phyloP scores from a whole-genome alignment of 1,140 invertebrate genomes.

The Heterodera schachtii region DNA sequence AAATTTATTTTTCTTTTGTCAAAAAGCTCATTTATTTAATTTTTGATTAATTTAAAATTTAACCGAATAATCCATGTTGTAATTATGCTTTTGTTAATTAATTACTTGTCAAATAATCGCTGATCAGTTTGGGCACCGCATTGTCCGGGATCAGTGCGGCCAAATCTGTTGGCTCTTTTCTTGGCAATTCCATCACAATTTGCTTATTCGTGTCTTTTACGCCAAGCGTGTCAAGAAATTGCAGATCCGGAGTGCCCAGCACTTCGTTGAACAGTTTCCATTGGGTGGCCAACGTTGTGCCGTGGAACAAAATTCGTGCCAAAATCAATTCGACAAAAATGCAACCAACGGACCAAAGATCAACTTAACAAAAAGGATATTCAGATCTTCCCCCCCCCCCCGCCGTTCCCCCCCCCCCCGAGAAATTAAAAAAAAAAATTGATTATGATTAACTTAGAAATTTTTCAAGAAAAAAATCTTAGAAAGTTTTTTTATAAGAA shows the following conservation, averaged over 20 bases:
- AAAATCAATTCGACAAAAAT: conserved; percentile 99
- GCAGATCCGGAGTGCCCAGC: conserved; percentile 92
- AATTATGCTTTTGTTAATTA: too few species aligned
- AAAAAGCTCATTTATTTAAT: not conserved
- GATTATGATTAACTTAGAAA: too few species aligned
- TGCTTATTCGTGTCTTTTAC: conserved; percentile 70
- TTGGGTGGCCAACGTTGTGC: conserved; percentile 98
- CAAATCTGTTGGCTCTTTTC: conserved; percentile 6
- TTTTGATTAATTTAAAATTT: not conserved
- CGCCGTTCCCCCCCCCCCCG: too few species aligned
- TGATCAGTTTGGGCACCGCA: conserved; percentile 21
- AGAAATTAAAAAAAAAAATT: too few species aligned
- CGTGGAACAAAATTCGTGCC: conserved; percentile 95
- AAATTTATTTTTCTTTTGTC: not conserved
- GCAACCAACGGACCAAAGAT: conserved; percentile 99
- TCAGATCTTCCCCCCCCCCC: too few species aligned
- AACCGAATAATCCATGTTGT: not conserved
- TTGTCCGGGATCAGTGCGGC: conserved; percentile 7
- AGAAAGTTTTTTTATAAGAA: too few species aligned
- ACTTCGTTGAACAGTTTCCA: conserved; percentile 97
- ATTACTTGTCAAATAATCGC: conserved; percentile 29
- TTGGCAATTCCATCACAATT: conserved; percentile 18
- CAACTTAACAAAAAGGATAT: conserved; percentile 72
- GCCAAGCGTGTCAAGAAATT: conserved; percentile 93
- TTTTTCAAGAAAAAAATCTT: too few species aligned